Base-by-base conservation (phyloP, 2,888 invertebrate genomes). In the Hermaeophaga mercurialis region DNA sequence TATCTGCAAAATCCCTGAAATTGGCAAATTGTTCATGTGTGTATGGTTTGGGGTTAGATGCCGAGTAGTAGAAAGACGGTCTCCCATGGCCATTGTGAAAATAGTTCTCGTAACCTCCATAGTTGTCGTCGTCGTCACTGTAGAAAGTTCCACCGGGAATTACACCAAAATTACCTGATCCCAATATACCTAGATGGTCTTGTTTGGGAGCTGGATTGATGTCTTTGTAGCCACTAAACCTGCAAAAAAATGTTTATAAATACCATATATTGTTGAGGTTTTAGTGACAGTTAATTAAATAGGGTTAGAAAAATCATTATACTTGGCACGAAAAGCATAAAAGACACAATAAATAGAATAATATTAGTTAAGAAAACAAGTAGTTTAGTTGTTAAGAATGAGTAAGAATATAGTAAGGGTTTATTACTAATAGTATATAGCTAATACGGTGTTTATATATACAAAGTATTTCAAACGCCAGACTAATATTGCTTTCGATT, bases 1-100 rank as follows among this genome's bases (percentile, higher is more conserved):
- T 93, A 68, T 94, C 94, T 0, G 94, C 93, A 70, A 94, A 94
- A 73, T 94, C 94, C 68, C 91, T 84, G 79, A 94, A 94, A 73
- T 93, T 91, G 3, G 91, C 91, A 71, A 94, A 93, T 71, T 93
- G 93, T 69, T 93, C 91, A 18, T 89, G 85, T 65, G 88, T 86
- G 64, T 88, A 86, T 0, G 90, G 88, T 69, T 91, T 90, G 1
- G 84, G 82, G 15, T 66, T 69, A 0, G 61, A 49, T 17, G 80
- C 80, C 1, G 67, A 66, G 36, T 63, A 70, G 62, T 84, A 84
- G 47, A 78, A 79, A 0, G 86, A 84, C 0, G 90, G 87, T 41
- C 90, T 82, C 11, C 88, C 88, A 52, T 91, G 88, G 0, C 89
- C 87, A 68, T 87, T 88, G 57, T 86, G 85, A 64, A 84, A 85